A percentile compares a stretch with the other conserved stretches of the same genome.
Evolutionary conservation across 1,140 invertebrate genomes (phyloP).

Genomic region (Pseudomyrmex concolor): DNA sequence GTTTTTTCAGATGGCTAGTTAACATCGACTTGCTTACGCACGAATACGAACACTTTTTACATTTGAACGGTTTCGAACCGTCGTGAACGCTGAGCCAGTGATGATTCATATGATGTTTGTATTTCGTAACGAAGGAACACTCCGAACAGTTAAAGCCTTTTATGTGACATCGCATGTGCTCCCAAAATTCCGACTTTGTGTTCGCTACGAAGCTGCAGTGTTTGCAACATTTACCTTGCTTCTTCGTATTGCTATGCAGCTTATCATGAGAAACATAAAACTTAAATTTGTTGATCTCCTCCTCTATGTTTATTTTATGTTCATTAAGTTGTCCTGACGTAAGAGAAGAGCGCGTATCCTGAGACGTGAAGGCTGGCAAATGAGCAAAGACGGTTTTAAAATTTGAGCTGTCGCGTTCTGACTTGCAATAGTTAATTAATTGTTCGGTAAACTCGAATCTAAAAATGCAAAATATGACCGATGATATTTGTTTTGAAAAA

Average conservation of each 20-base stretch:
- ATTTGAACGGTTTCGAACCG: conserved; percentile 98
- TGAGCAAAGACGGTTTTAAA: conserved; percentile 58
- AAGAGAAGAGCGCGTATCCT: conserved; percentile 36
- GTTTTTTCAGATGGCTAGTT: conserved; percentile 99
- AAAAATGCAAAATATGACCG: conserved; percentile 31
- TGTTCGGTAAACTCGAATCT: conserved; percentile 73
- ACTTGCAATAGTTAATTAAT: conserved; percentile 60
- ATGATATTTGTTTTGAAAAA: neutral
- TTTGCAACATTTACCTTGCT: conserved; percentile 93
- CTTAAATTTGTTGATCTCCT: conserved; percentile 88
- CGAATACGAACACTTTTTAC: conserved; percentile 94
- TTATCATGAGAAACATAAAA: conserved; percentile 90
- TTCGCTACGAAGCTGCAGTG: conserved; percentile 94
- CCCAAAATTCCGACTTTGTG: conserved; percentile 97
- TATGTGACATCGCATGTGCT: conserved; percentile 95
- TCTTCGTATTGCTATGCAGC: conserved; percentile 89
- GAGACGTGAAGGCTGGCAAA: neutral
- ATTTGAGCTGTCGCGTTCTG: conserved; percentile 42
- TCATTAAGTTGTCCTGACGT: conserved; percentile 52
- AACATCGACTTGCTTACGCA: conserved; percentile 99
- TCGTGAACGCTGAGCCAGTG: conserved; percentile 96
- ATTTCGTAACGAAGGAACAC: conserved; percentile 99
- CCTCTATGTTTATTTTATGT: conserved; percentile 78
- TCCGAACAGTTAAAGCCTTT: conserved; percentile 97
- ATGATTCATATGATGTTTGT: conserved; percentile 99